A percentile compares a stretch with the other conserved stretches of the same genome.
phyloP scores from a whole-genome alignment of 2,113 vertebrate species.

The Mastomys natalensis region DNA sequence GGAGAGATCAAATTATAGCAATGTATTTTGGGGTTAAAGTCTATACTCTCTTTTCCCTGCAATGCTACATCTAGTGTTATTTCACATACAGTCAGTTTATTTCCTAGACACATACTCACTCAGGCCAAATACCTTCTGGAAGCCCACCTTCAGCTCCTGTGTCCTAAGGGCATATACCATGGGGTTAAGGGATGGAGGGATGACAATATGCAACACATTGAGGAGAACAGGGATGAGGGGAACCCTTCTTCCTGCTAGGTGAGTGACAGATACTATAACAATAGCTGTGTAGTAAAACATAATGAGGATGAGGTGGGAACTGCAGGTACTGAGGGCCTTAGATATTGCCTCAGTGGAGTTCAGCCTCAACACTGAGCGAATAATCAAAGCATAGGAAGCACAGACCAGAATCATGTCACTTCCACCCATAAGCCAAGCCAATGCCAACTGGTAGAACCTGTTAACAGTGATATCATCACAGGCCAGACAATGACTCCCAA shows the following conservation, averaged over 20 bases:
- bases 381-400: conserved; percentile 78
- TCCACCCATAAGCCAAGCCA: conserved; percentile 49
- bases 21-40: background rate
- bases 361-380: conserved; percentile 28
- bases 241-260: background rate
- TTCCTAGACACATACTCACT: background rate
- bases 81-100: background rate
- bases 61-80: background rate
- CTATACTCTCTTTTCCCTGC: background rate
- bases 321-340: conserved; percentile 79
- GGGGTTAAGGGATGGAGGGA: conserved; percentile 79
- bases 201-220: conserved; percentile 69
- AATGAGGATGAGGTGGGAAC: conserved; percentile 76
- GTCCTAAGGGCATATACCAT: conserved; percentile 77
- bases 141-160: conserved; percentile 67
- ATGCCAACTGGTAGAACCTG: conserved; percentile 57
- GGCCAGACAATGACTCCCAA: conserved; percentile 73
- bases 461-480: conserved; percentile 66
- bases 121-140: conserved; percentile 51
- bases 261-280: conserved; percentile 50
- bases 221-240: conserved; percentile 31
- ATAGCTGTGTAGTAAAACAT: conserved; percentile 71
- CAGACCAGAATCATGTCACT: conserved; percentile 66
- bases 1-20: background rate
- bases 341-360: background rate